Percentiles rank a stretch among this genome's conserved stretches.
phyloP scores from a whole-genome alignment of 2,888 invertebrate species.

The Monopis laevigella region DNA sequence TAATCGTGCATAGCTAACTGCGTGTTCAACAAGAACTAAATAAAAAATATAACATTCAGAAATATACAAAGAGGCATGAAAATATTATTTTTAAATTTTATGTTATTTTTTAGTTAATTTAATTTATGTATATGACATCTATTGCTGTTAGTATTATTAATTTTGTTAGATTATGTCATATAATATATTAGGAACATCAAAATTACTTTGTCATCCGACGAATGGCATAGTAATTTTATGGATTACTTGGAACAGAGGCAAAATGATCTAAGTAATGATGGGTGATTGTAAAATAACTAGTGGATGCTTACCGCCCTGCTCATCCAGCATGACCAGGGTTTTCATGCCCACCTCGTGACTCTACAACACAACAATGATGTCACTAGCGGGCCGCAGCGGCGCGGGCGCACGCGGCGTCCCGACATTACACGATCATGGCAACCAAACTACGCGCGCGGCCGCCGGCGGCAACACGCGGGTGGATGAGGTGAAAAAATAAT shows the following conservation, averaged over 20 bases:
- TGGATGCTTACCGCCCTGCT: conserved; percentile 98
- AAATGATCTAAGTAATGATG: too few species aligned
- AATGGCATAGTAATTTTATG: too few species aligned
- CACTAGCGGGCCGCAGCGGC: conserved; percentile 41
- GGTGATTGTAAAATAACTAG: conserved; percentile 63
- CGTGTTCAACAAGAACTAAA: conserved; percentile 51
- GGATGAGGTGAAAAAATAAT: conserved; percentile 9
- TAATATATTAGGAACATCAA: too few species aligned
- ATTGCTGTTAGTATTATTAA: too few species aligned
- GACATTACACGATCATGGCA: not conserved
- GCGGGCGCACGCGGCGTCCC: conserved; percentile 23
- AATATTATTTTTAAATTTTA: too few species aligned
- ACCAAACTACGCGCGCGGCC: conserved; percentile 7
- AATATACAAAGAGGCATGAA: too few species aligned
- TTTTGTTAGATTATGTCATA: too few species aligned
- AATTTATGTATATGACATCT: too few species aligned
- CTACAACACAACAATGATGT: conserved; percentile 81
- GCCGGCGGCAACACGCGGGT: not conserved
- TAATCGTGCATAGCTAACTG: conserved; percentile 65
- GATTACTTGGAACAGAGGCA: too few species aligned
- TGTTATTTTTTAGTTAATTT: too few species aligned
- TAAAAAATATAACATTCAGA: conserved; percentile 35
- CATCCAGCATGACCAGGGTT: conserved; percentile 99
- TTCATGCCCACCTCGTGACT: conserved; percentile 99
- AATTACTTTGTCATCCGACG: too few species aligned